These are phyloP conservation scores for Drosophila watanabei DNA, from an alignment of 1,140 invertebrate species.

Conservation along the genomic window DNA sequence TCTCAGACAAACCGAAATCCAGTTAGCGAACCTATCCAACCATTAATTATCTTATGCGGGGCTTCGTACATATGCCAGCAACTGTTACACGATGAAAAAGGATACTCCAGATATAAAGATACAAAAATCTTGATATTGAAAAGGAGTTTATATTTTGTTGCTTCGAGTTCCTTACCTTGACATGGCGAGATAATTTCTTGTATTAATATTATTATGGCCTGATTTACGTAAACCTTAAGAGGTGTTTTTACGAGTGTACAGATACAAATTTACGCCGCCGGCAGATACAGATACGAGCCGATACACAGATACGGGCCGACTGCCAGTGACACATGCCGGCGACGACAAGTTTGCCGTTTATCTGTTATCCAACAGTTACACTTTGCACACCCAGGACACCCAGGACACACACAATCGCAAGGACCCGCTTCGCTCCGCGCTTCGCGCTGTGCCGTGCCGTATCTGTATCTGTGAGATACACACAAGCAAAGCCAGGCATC, in stretches of 20 bases:
- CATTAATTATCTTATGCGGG: conserved; percentile 67
- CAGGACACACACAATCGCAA: conserved; percentile 16
- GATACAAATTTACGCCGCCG: conserved; percentile 26
- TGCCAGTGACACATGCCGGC: conserved; percentile 59
- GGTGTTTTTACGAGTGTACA: conserved; percentile 12
- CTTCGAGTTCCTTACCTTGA: neutral
- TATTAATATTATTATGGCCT: neutral
- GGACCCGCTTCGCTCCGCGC: conserved; percentile 13
- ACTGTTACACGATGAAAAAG: neutral
- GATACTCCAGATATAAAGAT: neutral
- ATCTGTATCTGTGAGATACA: conserved; percentile 50
- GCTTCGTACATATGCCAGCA: conserved; percentile 48
- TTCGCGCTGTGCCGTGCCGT: conserved; percentile 20
- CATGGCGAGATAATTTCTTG: neutral
- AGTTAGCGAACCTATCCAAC: conserved; percentile 55
- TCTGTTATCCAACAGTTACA: conserved; percentile 61
- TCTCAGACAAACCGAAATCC: conserved; percentile 62
- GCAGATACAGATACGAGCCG: conserved; percentile 32
- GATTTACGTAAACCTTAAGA: neutral
- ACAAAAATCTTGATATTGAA: neutral
- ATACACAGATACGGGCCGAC: conserved; percentile 41
- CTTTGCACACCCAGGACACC: conserved; percentile 48
- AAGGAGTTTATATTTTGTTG: neutral
- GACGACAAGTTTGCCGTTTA: conserved; percentile 30
- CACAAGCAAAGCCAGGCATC: conserved; percentile 56